phyloP scores from a whole-genome alignment of 2,797 vertebrate genomes.

The Petrocephalus schoutedeni region DNA sequence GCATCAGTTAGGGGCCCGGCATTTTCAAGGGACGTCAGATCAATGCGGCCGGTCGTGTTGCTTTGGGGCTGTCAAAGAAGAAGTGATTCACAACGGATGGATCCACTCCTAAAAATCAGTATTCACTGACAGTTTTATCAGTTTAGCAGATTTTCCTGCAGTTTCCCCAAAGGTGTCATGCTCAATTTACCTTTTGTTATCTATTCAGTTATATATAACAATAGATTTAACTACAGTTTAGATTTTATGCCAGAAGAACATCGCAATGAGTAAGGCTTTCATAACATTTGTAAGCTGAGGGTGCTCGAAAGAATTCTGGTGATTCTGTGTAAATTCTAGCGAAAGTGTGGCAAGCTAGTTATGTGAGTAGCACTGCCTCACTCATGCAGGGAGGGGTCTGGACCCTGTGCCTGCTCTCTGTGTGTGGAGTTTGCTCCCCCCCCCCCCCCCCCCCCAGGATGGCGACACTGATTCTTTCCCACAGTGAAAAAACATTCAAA shows the following conservation, averaged over 20 bases:
- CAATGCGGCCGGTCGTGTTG: neutral
- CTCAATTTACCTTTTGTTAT: neutral
- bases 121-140: neutral
- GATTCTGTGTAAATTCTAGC: neutral
- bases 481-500: neutral
- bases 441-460: neutral
- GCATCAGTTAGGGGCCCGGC: neutral
- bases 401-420: neutral
- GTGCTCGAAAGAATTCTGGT: neutral
- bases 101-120: neutral
- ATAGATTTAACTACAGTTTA: neutral
- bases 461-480: neutral
- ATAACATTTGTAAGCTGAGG: neutral
- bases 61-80: neutral
- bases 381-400: neutral
- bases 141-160: neutral
- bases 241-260: neutral
- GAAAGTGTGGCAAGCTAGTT: neutral
- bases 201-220: neutral
- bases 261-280: neutral
- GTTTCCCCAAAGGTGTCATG: neutral
- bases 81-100: neutral
- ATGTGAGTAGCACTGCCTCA: neutral
- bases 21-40: neutral
- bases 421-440: neutral